Evolutionary conservation across 2,113 vertebrate species (phyloP), one percentile per base, ranked within the genome.

Genomic region (Paralichthys olivaceus): DNA sequence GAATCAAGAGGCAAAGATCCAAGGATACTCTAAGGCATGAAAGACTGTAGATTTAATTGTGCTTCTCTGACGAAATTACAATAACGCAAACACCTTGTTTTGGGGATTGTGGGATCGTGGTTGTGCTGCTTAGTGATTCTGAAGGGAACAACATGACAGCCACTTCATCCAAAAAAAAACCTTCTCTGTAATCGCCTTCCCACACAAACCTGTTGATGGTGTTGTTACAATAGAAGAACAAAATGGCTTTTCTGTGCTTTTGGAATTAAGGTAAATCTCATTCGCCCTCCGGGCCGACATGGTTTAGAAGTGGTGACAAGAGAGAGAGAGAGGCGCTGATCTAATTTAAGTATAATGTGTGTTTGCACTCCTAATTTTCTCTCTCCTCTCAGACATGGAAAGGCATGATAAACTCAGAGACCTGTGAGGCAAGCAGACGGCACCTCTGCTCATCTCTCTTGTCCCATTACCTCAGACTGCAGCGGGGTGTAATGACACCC

Each of bases 331-430:
- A 81, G 77, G 55, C 23, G 4, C 67, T 70, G 72, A 69, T 86
- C 80, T 89, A 61, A 84, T 90, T 89, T 87, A 77, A 67, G 70
- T 77, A 67, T 78, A 88, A 87, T 80, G 85, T 70, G 80, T 84
- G 59, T 90, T 86, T 83, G 81, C 20, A 5, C 71, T 88, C 57
- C 61, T 73, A 79, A 90, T 84, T 80, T 80, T 65, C 80, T 77
- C 73, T 79, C 63, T 74, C 14, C 14, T 75, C 81, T 77, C 61
- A 26, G 53, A 62, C 70, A 43, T 67, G 53, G 72, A 62, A 84
- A 83, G 75, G 63, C 75, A 54, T 80, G 79, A 91, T 84, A 71
- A 72, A 85, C 76, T 82, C 77, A 2, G 54, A 74, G 74, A 63
- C 54, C 5, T 79, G 70, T 64, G 53, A 79, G 73, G 74, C 29